Percentiles rank a stretch among this genome's conserved stretches.
Conservation (phyloP, 2,888 invertebrate genomes). For the Tiliacea citrago region DNA sequence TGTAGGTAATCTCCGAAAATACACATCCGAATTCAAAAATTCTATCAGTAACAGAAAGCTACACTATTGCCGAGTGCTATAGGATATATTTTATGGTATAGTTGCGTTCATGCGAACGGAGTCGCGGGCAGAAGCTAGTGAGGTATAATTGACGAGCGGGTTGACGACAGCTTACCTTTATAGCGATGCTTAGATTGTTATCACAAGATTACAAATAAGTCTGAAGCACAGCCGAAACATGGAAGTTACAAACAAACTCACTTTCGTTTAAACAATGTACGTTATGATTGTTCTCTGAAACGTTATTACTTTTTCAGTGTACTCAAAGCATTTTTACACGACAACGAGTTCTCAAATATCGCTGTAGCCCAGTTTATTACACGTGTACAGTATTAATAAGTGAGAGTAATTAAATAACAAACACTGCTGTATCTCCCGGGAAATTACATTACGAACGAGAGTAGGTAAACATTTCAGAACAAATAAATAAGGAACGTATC, state of each 20-base stretch:
- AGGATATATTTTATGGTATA: no score
- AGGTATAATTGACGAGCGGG: background rate
- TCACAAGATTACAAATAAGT: background rate
- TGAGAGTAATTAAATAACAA: conserved; percentile 32
- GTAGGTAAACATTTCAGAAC: conserved; percentile 18
- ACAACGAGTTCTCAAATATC: conserved; percentile 22
- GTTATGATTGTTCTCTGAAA: background rate
- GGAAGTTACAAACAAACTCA: conserved; percentile 8
- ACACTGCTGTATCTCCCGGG: conserved; percentile 27
- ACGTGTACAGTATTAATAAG: conserved; percentile 15
- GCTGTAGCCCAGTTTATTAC: conserved; percentile 11
- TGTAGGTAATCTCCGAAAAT: no score
- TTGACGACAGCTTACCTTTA: background rate
- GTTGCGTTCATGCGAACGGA: no score
- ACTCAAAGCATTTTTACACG: conserved; percentile 6
- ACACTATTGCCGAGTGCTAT: no score
- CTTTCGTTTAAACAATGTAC: background rate
- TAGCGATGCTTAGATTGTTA: background rate
- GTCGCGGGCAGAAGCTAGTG: background rate
- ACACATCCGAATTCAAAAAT: no score
- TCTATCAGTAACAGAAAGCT: no score
- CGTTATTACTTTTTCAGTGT: conserved; percentile 10
- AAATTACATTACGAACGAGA: conserved; percentile 38
- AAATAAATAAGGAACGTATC: conserved; percentile 15
- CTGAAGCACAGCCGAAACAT: background rate